Percentiles rank a stretch among this genome's conserved stretches.
Evolutionary conservation across 2,888 invertebrate genomes (phyloP).

Genomic region (Melanophora roralis): DNA sequence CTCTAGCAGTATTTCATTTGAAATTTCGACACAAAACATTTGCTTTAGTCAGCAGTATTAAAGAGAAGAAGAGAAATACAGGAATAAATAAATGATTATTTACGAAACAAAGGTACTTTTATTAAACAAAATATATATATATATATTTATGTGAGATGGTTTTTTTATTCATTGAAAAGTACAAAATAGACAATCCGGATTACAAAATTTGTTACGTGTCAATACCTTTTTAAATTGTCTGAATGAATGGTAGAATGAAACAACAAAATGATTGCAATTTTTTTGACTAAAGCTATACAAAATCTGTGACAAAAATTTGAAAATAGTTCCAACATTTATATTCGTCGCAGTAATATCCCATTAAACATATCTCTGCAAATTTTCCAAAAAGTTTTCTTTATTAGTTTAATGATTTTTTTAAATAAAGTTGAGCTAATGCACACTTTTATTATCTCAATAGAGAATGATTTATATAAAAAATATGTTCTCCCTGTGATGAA

Average conservation of each 20-base stretch:
- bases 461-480: too few relatives aligned
- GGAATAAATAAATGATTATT: slow-evolving; percentile 30
- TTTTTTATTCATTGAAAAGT: slow-evolving; percentile 16
- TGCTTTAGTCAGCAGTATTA: slow-evolving; percentile 19
- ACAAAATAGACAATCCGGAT: slow-evolving; percentile 54
- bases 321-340: slow-evolving; percentile 25
- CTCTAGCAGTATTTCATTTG: slow-evolving; percentile 23
- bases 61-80: slow-evolving; percentile 13
- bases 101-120: slow-evolving; percentile 56
- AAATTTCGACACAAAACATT: slow-evolving; percentile 45
- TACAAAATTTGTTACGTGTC: slow-evolving; percentile 62
- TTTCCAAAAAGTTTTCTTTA: too few relatives aligned
- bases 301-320: slow-evolving; percentile 46
- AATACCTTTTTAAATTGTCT: slow-evolving; percentile 60
- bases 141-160: not conserved
- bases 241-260: slow-evolving; percentile 40
- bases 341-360: too few relatives aligned
- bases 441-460: too few relatives aligned
- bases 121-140: slow-evolving; percentile 21
- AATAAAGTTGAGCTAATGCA: too few relatives aligned
- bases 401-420: too few relatives aligned
- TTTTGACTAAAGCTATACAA: slow-evolving; percentile 21
- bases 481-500: too few relatives aligned
- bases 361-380: too few relatives aligned
- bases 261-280: not conserved